phyloP scores from a whole-genome alignment of 2,113 vertebrate species.

The Corydoras maculifer region DNA sequence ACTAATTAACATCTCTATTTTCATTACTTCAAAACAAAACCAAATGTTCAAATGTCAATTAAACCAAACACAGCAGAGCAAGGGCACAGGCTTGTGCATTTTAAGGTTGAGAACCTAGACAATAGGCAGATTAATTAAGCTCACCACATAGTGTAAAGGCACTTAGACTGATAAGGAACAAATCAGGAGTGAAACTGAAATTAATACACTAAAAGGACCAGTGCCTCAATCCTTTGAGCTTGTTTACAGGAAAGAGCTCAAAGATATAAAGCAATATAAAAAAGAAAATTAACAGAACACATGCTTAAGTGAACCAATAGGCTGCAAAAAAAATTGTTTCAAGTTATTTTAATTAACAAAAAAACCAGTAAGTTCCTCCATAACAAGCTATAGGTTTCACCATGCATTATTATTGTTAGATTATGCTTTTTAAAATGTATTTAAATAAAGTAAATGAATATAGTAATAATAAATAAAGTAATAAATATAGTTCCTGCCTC shows the following conservation, averaged over 20 bases:
- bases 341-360: no score
- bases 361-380: no score
- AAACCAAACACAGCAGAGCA: background rate
- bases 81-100: background rate
- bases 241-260: background rate
- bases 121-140: background rate
- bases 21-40: no score
- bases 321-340: no score
- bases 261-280: background rate
- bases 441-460: no score
- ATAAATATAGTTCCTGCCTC: background rate
- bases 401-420: no score
- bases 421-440: background rate
- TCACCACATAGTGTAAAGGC: background rate
- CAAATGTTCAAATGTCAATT: no score
- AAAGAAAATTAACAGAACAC: no score
- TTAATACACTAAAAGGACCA: background rate
- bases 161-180: conserved; percentile 2
- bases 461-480: no score
- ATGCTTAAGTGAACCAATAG: no score
- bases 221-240: background rate
- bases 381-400: no score
- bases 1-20: no score
- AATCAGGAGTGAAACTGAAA: background rate
- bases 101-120: background rate